These are phyloP conservation scores for Genyomyrus donnyi DNA, from an alignment of 2,113 vertebrate genomes.

Conservation along the genomic window DNA sequence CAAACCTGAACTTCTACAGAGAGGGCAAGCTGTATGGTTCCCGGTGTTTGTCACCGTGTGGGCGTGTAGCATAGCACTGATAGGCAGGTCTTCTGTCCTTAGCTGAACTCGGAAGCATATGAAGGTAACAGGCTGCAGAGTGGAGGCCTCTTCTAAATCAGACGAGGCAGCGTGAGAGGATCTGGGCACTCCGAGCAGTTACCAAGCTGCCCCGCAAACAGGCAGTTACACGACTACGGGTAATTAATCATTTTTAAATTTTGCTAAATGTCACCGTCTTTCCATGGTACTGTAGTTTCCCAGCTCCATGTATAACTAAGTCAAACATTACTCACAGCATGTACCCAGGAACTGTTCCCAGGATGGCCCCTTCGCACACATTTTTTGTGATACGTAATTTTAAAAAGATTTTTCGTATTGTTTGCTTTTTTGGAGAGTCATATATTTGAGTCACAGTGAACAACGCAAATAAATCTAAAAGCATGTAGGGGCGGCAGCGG, in stretches of 20 bases:
- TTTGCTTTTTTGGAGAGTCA: neutral
- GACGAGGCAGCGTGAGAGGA: slow-evolving; percentile 24
- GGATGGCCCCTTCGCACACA: neutral
- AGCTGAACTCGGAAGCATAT: neutral
- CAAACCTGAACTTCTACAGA: neutral
- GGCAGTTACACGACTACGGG: neutral
- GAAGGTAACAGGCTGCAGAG: slow-evolving; percentile 11
- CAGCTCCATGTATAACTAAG: neutral
- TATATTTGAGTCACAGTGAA: neutral
- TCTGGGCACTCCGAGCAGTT: neutral
- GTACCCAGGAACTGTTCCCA: neutral
- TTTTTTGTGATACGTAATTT: neutral
- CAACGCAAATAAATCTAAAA: neutral
- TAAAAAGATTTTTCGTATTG: neutral
- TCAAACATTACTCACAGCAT: neutral
- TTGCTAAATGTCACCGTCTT: neutral
- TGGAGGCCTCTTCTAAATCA: slow-evolving; percentile 29
- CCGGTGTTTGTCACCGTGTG: neutral
- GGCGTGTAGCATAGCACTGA: neutral
- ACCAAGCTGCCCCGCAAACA: neutral
- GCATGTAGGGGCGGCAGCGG: too few species aligned
- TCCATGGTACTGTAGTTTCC: neutral
- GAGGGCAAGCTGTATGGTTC: neutral
- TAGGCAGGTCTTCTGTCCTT: neutral
- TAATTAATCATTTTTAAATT: neutral